Conservation (phyloP, 1,140 invertebrate genomes). For the Neomicropteryx cornuta region DNA sequence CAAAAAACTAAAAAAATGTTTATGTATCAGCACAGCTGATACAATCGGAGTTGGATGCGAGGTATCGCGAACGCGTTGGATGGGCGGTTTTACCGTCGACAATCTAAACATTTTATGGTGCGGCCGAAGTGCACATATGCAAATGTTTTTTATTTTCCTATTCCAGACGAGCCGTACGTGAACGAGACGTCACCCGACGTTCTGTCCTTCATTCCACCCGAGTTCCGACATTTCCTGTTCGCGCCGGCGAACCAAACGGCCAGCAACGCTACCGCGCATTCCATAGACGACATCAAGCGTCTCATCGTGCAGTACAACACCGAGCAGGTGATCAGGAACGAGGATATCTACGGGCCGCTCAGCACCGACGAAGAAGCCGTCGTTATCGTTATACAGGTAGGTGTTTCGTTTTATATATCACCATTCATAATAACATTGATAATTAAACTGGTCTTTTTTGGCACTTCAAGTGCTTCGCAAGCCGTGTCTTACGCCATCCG, state of each 20-base stretch:
- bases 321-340: constrained; percentile 28
- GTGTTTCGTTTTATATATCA: not conserved
- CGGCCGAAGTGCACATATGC: no score
- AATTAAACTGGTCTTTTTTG: not conserved
- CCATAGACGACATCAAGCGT: constrained; percentile 22
- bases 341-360: constrained; percentile 30
- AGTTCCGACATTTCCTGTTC: constrained; percentile 24
- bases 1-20: no score
- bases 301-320: constrained; percentile 23
- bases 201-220: constrained; percentile 26
- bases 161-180: constrained; percentile 32
- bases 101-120: no score
- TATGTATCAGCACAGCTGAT: no score
- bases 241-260: constrained; percentile 9
- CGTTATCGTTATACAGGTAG: constrained; percentile 33
- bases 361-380: constrained; percentile 31
- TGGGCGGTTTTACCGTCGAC: no score
- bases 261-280: constrained; percentile 5
- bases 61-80: no score
- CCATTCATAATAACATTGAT: no score
- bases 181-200: constrained; percentile 34
- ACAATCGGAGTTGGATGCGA: no score
- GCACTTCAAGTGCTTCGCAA: not conserved
- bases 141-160: no score
- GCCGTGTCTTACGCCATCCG: not conserved